Conservation (phyloP, 2,797 vertebrate genomes). For the Xenentodon cancila region DNA sequence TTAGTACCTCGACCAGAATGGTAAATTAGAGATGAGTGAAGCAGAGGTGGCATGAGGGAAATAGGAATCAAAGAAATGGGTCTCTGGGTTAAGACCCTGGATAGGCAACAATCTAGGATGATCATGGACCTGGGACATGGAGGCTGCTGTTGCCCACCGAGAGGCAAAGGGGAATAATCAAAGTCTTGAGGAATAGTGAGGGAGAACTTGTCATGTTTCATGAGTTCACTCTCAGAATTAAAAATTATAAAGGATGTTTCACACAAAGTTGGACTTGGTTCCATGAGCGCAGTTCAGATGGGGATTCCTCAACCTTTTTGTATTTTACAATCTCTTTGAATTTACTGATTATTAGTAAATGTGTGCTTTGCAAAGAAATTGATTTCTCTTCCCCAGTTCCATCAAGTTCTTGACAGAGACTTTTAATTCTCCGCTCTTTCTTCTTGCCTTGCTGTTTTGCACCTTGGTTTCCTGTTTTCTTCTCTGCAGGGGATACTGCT, state of each 20-base stretch:
- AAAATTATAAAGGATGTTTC: not conserved
- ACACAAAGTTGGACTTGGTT: no score
- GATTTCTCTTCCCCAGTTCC: no score
- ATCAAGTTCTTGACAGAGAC: no score
- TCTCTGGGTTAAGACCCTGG: constrained; percentile 14
- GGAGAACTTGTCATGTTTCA: not conserved
- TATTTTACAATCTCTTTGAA: no score
- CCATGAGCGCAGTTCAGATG: no score
- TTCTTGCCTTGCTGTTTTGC: no score
- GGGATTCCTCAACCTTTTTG: no score
- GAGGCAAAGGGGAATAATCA: not conserved
- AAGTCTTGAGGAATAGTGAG: not conserved
- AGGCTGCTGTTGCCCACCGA: not conserved
- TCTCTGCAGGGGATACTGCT: no score
- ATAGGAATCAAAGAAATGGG: constrained; percentile 12
- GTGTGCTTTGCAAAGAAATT: no score
- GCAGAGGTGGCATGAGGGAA: constrained; percentile 4
- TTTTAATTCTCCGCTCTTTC: no score
- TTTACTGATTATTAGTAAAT: no score
- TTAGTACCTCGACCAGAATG: constrained; percentile 29
- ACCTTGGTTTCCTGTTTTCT: no score
- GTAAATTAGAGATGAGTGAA: constrained; percentile 15
- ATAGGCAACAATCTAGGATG: constrained; percentile 18
- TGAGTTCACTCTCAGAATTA: not conserved
- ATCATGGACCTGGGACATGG: not conserved